phyloP scores from a whole-genome alignment of 1,140 invertebrate genomes.

The Maniola jurtina region DNA sequence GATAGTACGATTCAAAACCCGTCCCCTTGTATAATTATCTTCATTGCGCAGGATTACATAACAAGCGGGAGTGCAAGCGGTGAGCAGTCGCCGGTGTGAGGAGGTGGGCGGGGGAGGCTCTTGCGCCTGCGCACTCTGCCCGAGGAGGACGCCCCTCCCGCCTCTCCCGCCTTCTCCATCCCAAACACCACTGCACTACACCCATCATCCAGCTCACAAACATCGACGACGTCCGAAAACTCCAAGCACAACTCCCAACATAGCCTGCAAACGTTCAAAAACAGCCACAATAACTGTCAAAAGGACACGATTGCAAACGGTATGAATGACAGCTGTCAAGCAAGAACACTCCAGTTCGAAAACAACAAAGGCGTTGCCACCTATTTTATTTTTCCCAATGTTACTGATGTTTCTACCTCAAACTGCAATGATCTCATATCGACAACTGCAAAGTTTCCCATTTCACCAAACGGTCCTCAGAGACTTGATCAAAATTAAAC shows the following conservation, averaged over 20 bases:
- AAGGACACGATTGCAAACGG: neutral
- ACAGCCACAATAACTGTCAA: neutral
- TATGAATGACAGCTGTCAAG: neutral
- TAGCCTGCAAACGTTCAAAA: neutral
- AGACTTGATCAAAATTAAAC: neutral
- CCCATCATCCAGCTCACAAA: conserved; percentile 10
- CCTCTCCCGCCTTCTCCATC: conserved; percentile 54
- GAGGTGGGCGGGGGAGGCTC: conserved; percentile 67
- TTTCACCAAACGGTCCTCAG: neutral
- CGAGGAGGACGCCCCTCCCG: conserved; percentile 59
- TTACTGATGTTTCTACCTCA: conserved; percentile 27
- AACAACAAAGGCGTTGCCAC: neutral
- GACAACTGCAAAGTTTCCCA: neutral
- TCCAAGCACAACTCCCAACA: neutral
- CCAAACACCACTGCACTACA: conserved; percentile 13
- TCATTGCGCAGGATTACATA: conserved; percentile 57
- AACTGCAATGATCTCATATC: conserved; percentile 23
- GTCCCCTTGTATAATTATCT: neutral
- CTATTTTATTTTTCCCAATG: neutral
- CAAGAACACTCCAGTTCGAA: neutral
- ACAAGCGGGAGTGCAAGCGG: conserved; percentile 66
- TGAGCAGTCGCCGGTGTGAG: conserved; percentile 71
- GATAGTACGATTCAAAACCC: too few species aligned
- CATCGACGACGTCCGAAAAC: neutral
- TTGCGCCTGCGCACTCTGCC: conserved; percentile 66